Percentiles rank a stretch among this genome's conserved stretches.
phyloP scores from a whole-genome alignment of 2,113 vertebrate genomes.

The Ahaetulla prasina region DNA sequence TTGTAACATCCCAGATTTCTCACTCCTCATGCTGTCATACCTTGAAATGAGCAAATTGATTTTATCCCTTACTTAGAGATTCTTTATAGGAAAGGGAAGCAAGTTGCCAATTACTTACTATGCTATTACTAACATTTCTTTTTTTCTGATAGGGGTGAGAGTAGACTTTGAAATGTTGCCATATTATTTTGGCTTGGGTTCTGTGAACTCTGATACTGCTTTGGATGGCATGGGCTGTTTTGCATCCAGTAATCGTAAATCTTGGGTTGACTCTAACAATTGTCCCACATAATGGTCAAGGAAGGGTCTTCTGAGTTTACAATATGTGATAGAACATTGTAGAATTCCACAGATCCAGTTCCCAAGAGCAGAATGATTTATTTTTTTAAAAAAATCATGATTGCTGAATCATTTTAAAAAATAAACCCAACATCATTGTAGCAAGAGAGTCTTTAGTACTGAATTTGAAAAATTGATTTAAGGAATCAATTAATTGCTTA shows the following conservation, averaged over 20 bases:
- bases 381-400: not conserved
- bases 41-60: not conserved
- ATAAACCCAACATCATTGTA: not conserved
- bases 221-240: not conserved
- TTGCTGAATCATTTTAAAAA: not conserved
- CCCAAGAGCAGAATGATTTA: not conserved
- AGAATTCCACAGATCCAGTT: not conserved
- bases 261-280: not conserved
- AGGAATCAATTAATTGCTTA: slow-evolving; percentile 22
- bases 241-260: not conserved
- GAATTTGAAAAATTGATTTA: slow-evolving; percentile 21
- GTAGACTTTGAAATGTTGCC: not conserved
- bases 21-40: not conserved
- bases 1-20: not conserved
- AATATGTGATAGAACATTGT: not conserved
- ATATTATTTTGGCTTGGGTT: not conserved
- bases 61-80: not conserved
- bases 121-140: not conserved
- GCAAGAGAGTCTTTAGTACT: not conserved
- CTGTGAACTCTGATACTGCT: not conserved
- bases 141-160: not conserved
- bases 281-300: not conserved
- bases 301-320: not conserved
- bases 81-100: not conserved
- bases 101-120: not conserved